Conservation (phyloP, 2,888 invertebrate genomes). For the Girardia tigrina region DNA sequence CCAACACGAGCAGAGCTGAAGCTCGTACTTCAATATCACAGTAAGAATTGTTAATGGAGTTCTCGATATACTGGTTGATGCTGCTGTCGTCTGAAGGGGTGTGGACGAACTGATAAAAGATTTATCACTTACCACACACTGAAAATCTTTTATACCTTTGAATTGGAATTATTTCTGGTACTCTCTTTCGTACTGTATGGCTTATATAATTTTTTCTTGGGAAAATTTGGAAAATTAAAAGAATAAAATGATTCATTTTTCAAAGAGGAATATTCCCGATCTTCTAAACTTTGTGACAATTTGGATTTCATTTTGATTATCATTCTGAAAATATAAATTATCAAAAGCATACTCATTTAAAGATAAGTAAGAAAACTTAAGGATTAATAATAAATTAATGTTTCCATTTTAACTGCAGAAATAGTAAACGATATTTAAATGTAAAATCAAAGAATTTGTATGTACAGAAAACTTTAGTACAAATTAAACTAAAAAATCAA, state of each 20-base stretch:
- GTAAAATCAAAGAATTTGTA: too few relatives aligned
- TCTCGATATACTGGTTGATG: background rate
- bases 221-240: background rate
- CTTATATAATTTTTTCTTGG: background rate
- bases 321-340: background rate
- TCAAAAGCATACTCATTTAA: too few relatives aligned
- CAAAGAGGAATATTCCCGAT: too few relatives aligned
- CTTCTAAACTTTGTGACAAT: background rate
- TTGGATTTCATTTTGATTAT: background rate
- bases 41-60: background rate
- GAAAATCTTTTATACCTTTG: background rate
- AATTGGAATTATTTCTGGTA: background rate
- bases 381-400: background rate
- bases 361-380: too few relatives aligned
- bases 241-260: background rate
- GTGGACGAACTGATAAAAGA: background rate
- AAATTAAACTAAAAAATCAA: too few relatives aligned
- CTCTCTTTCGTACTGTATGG: constrained; percentile 16
- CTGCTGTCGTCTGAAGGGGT: background rate
- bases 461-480: too few relatives aligned
- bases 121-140: too few relatives aligned
- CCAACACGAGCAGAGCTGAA: background rate
- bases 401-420: background rate
- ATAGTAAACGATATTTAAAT: background rate
- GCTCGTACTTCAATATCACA: background rate